These are phyloP conservation scores for Heliconius nattereri DNA, from an alignment of 1,140 invertebrate genomes.

Conservation along the genomic window DNA sequence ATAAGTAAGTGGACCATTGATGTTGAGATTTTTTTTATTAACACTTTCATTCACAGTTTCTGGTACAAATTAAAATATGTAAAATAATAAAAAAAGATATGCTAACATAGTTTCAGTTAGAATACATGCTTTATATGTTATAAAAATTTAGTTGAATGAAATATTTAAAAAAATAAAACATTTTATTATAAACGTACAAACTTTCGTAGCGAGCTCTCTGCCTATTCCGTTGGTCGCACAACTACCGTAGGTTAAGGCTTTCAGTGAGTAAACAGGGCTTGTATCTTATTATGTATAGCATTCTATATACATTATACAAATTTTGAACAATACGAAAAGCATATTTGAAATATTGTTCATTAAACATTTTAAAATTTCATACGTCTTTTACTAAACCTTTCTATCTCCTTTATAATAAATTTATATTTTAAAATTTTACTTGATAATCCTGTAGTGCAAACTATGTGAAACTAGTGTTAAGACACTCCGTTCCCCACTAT, in stretches of 20 bases:
- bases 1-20: conserved; percentile 34
- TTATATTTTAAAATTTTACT: background rate
- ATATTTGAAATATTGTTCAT: conserved; percentile 78
- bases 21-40: background rate
- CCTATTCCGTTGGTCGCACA: conserved; percentile 40
- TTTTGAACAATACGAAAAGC: conserved; percentile 72
- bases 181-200: background rate
- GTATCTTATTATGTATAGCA: conserved; percentile 68
- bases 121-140: background rate
- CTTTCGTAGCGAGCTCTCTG: conserved; percentile 21
- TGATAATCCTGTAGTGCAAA: no score
- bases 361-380: conserved; percentile 70
- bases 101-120: background rate
- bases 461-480: no score
- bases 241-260: conserved; percentile 66
- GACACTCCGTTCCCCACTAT: no score
- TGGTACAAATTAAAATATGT: background rate
- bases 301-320: conserved; percentile 76
- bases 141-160: background rate
- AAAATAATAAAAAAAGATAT: background rate
- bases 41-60: background rate
- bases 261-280: conserved; percentile 77
- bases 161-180: background rate
- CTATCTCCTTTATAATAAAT: background rate
- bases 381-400: conserved; percentile 49